Evolutionary conservation across 2,888 invertebrate species (phyloP).

Genomic region (Catocala fraxini): DNA sequence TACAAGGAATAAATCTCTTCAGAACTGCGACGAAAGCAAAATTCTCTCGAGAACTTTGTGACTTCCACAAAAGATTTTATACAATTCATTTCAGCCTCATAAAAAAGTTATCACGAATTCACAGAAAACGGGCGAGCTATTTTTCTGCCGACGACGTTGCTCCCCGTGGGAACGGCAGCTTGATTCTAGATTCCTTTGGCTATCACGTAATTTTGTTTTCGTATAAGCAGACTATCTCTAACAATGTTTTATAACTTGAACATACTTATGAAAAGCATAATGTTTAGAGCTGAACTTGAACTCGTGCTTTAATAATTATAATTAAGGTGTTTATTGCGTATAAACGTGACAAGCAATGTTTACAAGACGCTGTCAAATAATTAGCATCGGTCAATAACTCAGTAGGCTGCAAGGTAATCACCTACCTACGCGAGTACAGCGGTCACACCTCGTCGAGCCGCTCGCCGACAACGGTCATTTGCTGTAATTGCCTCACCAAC

Average conservation of each 20-base stretch:
- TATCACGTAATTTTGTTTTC: slow-evolving; percentile 36
- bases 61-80: slow-evolving; percentile 82
- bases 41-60: slow-evolving; percentile 77
- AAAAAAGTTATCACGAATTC: slow-evolving; percentile 85
- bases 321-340: slow-evolving; percentile 59
- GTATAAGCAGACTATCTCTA: slow-evolving; percentile 28
- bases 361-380: slow-evolving; percentile 75
- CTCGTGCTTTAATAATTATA: slow-evolving; percentile 56
- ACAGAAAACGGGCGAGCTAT: slow-evolving; percentile 80
- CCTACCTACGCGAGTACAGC: slow-evolving; percentile 54
- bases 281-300: slow-evolving; percentile 12
- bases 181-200: slow-evolving; percentile 50
- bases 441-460: slow-evolving; percentile 67
- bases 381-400: slow-evolving; percentile 77
- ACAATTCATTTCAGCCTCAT: slow-evolving; percentile 83
- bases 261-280: background rate
- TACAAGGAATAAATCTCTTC: slow-evolving; percentile 74
- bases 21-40: slow-evolving; percentile 74
- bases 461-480: slow-evolving; percentile 69
- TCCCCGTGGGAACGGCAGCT: slow-evolving; percentile 76
- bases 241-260: slow-evolving; percentile 22
- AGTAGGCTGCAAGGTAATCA: slow-evolving; percentile 68
- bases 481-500: slow-evolving; percentile 75
- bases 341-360: slow-evolving; percentile 62
- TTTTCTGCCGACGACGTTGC: slow-evolving; percentile 74